Base-by-base conservation (phyloP, 1,140 invertebrate genomes). In the Drosophila ironensis region DNA sequence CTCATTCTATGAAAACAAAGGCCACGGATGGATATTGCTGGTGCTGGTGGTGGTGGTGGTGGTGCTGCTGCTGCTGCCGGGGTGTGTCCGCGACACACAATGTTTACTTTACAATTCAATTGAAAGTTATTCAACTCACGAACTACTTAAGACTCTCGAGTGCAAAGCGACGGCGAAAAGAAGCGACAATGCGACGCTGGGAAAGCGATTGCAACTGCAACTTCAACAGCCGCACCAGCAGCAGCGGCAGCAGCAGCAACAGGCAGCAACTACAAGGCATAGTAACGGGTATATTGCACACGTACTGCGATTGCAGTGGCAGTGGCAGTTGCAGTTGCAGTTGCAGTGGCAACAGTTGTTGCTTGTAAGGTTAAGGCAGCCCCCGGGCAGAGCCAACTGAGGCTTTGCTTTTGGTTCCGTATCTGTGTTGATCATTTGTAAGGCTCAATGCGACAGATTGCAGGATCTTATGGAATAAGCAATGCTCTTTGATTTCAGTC, bases 51-150 rank as follows among this genome's bases (percentile, higher is more conserved):
- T 48, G 72, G 6, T 2, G 30, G 4, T 14, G 30, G 1, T 30
- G 28, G 3, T 30, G 28, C 5, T 12, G 30, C 30, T 33, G 30
- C 30, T 33, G 11, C 14, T 11, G 30, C 33, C 25, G 77, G 78
- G 78, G 78, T 84, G 78, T 86, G 78, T 84, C 80, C 52, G 48
- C 56, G 70, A 54, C 80, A 80, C 75, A 86, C 71, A 86, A 80
- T 86, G 80, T 86, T 86, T 86, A 86, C 81, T 86, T 86, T 80
- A 87, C 81, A 87, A 87, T 87, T 87, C 81, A 87, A 87, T 87
- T 87, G 81, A 87, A 87, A 87, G 82, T 87, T 87, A 87, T 87
- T 87, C 81, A 87, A 87, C 81, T 87, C 81, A 87, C 81, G 81
- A 87, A 87, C 81, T 87, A 87, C 81, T 87, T 87, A 87, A 81